Evolutionary conservation across 2,888 invertebrate species (phyloP).

Genomic region (Sinodicranocentrus sp.): DNA sequence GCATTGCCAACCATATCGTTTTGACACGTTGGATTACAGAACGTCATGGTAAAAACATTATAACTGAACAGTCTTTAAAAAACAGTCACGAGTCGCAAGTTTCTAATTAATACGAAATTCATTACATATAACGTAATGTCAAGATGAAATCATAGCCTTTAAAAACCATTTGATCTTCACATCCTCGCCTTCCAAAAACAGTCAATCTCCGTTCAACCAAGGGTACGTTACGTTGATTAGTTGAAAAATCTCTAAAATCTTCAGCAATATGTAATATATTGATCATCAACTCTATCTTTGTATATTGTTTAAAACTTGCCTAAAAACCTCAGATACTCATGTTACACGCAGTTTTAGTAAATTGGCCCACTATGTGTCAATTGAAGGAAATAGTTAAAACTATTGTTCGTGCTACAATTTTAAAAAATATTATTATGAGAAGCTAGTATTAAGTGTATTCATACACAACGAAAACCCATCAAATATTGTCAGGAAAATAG

Average conservation of each 20-base stretch:
- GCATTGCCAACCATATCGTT: too few species aligned
- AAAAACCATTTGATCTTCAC: neutral
- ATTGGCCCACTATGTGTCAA: constrained; percentile 66
- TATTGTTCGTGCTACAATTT: constrained; percentile 38
- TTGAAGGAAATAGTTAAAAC: constrained; percentile 42
- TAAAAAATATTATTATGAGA: constrained; percentile 23
- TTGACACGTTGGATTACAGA: too few species aligned
- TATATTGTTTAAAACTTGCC: neutral
- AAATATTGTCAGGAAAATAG: constrained; percentile 65
- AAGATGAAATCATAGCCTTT: neutral
- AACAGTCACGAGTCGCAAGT: constrained; percentile 24
- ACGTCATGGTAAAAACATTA: neutral
- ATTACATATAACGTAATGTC: neutral
- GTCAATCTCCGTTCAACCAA: constrained; percentile 20
- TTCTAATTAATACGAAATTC: neutral
- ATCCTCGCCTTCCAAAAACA: constrained; percentile 30
- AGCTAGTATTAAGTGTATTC: constrained; percentile 19
- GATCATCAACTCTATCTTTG: neutral
- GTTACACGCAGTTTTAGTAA: constrained; percentile 45
- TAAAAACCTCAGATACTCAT: constrained; percentile 32
- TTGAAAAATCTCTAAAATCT: neutral
- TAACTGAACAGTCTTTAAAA: constrained; percentile 16
- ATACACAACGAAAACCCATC: constrained; percentile 5
- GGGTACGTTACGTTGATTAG: neutral
- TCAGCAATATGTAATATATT: constrained; percentile 5